These are phyloP conservation scores for Tanaodytes sp. DNA, from an alignment of 2,888 invertebrate species.

Conservation along the genomic window DNA sequence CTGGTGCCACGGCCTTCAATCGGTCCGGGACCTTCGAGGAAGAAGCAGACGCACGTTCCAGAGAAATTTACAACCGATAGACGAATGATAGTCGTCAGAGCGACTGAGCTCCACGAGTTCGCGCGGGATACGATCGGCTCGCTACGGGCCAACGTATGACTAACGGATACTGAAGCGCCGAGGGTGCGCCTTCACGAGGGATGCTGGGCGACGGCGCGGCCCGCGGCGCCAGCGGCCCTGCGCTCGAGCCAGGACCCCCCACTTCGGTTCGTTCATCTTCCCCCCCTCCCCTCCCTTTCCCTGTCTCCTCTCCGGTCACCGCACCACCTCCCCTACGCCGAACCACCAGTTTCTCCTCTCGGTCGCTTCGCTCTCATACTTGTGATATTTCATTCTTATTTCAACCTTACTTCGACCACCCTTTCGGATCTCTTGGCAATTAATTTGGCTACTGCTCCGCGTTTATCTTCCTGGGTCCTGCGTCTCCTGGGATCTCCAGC, in stretches of 20 bases:
- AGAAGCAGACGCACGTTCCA: not conserved
- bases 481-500: not conserved
- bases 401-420: conserved; percentile 22
- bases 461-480: conserved; percentile 30
- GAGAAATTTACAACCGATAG: too few relatives aligned
- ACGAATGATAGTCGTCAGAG: too few relatives aligned
- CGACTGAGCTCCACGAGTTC: too few relatives aligned
- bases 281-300: conserved; percentile 12
- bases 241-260: conserved; percentile 57
- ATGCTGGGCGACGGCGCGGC: conserved; percentile 73
- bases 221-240: conserved; percentile 68
- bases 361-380: too few relatives aligned
- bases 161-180: conserved; percentile 68
- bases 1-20: too few relatives aligned
- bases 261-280: conserved; percentile 22
- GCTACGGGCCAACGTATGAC: conserved; percentile 71
- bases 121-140: conserved; percentile 60
- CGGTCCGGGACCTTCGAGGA: too few relatives aligned
- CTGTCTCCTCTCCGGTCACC: conserved; percentile 44
- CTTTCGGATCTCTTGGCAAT: conserved; percentile 30
- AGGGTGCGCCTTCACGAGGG: conserved; percentile 71
- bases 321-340: too few relatives aligned
- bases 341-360: too few relatives aligned
- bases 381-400: conserved; percentile 39
- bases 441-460: conserved; percentile 38